A percentile compares a stretch with the other conserved stretches of the same genome.
These are phyloP conservation scores for Drosophila saltans DNA, from an alignment of 1,140 invertebrate species.

Conservation along the genomic window DNA sequence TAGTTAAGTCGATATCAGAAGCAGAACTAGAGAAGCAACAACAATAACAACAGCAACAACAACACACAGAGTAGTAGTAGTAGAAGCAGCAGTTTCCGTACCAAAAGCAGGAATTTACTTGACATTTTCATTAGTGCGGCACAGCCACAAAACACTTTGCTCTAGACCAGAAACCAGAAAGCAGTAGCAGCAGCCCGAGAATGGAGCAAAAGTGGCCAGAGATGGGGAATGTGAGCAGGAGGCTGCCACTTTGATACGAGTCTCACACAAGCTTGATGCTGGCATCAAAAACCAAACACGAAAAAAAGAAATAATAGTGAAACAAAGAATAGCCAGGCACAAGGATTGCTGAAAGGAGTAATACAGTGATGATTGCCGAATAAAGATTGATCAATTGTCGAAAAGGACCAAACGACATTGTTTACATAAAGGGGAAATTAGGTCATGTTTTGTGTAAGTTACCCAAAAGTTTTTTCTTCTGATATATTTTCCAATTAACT, in stretches of 20 bases:
- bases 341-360: constrained; percentile 1
- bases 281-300: not conserved
- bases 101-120: constrained; percentile 83
- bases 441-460: no score
- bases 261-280: constrained; percentile 14
- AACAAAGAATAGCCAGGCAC: constrained; percentile 6
- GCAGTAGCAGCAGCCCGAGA: not conserved
- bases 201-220: not conserved
- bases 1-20: constrained; percentile 78
- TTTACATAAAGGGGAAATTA: no score
- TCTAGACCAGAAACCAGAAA: constrained; percentile 32
- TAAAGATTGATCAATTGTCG: not conserved
- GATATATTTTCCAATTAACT: no score
- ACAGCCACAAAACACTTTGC: constrained; percentile 76
- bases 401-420: no score
- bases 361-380: not conserved
- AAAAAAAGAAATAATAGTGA: constrained; percentile 6
- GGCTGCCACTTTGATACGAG: constrained; percentile 28
- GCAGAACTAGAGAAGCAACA: constrained; percentile 6
- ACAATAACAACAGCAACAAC: constrained; percentile 44
- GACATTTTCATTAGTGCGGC: constrained; percentile 82
- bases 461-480: no score
- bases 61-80: constrained; percentile 14
- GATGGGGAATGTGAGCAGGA: not conserved
- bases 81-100: constrained; percentile 60